Evolutionary conservation across 2,888 invertebrate genomes (phyloP), one percentile per base, ranked within the genome.

Genomic region (Erebia ligea): DNA sequence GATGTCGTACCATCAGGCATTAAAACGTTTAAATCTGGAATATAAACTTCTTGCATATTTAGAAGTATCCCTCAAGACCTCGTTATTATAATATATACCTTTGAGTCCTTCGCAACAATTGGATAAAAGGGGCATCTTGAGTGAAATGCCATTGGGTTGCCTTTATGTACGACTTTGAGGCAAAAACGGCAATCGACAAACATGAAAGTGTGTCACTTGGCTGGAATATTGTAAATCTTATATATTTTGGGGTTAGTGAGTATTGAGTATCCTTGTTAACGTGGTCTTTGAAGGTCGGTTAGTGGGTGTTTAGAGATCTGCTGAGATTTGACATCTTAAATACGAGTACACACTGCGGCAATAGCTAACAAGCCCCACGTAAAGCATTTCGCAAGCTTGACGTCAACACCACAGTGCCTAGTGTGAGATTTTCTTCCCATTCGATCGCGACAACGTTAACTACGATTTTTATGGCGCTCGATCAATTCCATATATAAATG

Each of bases 201-300:
- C 78, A 79, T 79, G 81, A 78, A 86, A 87, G 84, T 85, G 82
- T 84, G 83, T 85, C 82, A 85, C 87, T 83, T 80, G 82, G 78
- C 80, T 79, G 84, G 87, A 88, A 89, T 90, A 86, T 89, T 89
- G 73, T 86, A 89, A 84, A 84, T 76, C 76, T 84, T 85, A 82
- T 81, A 82, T 86, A n/a, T 54, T 62, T 48, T 40, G 19, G 40
- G 52, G 13, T 8, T 10, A 19, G 54, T 64, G 11, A 64, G 17
- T 54, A 62, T 48, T 40, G 52, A 64, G 52, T 54, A 17, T 54
- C 3, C 13, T 54, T 52, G 50, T 52, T 40, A 40, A 40, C 1
- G 11, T 17, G 8, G 34, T n/a, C 48, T 50, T 34, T 34, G 45
- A 34, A 4, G 25, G 34, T 45, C 15, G 1, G n/a, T 57, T 3